Conservation (phyloP, 2,888 invertebrate genomes). For the Antheraea assamensis region DNA sequence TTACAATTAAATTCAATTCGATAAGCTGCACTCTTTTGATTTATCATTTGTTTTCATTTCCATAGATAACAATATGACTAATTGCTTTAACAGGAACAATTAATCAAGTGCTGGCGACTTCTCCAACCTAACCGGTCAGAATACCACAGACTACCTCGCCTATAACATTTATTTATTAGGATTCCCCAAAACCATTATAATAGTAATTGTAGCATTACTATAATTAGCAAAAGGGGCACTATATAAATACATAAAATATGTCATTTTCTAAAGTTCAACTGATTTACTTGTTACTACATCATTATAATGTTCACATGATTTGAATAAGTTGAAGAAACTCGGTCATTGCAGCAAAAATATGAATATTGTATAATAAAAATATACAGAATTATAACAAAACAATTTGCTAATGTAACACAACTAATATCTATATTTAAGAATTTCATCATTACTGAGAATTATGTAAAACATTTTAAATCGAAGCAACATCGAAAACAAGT, state of each 20-base stretch:
- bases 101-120: too few species aligned
- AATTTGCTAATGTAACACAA: constrained; percentile 16
- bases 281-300: not conserved
- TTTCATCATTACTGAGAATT: constrained; percentile 19
- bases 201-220: too few species aligned
- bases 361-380: not conserved
- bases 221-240: not conserved
- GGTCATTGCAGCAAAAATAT: not conserved
- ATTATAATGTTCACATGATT: not conserved
- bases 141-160: too few species aligned
- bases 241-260: not conserved
- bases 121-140: too few species aligned
- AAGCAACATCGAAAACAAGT: constrained; percentile 56
- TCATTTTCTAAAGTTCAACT: not conserved
- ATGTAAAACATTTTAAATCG: constrained; percentile 43
- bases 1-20: not conserved
- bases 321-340: not conserved
- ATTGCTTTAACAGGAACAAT: not conserved
- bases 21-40: not conserved
- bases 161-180: too few species aligned
- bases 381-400: constrained; percentile 4
- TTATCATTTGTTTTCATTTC: not conserved
- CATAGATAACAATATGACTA: not conserved
- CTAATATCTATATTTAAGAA: constrained; percentile 16
- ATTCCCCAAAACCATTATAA: too few species aligned